Evolutionary conservation across 2,113 vertebrate species (phyloP).

Genomic region (Trachemys scripta): DNA sequence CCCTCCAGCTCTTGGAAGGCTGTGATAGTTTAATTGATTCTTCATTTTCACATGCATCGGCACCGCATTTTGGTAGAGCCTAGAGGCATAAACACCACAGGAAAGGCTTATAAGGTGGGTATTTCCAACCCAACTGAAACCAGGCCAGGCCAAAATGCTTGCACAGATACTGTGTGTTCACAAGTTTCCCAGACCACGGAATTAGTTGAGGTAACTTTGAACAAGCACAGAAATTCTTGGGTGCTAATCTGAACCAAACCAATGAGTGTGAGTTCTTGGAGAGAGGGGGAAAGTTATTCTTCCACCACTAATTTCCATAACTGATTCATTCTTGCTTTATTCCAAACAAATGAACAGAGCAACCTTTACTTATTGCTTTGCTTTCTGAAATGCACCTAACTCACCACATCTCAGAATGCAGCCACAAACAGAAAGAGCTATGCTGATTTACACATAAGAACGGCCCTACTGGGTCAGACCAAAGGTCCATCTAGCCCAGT

Average conservation of each 20-base stretch:
- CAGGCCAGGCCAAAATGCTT: neutral
- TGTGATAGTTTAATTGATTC: neutral
- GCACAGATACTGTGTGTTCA: neutral
- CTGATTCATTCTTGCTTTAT: neutral
- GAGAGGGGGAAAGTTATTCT: neutral
- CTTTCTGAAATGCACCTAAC: neutral
- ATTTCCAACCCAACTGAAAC: neutral
- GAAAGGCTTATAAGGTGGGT: neutral
- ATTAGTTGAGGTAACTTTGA: neutral
- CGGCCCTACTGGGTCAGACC: no score
- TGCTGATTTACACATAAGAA: no score
- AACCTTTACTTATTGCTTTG: neutral
- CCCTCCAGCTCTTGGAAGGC: neutral
- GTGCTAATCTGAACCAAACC: neutral
- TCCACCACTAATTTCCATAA: no score
- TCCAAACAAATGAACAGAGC: neutral
- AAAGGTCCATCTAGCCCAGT: no score
- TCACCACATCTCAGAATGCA: neutral
- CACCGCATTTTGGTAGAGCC: neutral
- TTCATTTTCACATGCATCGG: neutral
- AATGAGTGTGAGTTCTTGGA: neutral
- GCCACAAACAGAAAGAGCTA: no score
- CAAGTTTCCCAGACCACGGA: neutral
- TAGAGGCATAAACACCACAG: neutral
- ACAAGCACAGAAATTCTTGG: neutral